Base-by-base conservation (phyloP, 2,797 vertebrate species). In the Atherinosoma microstoma region DNA sequence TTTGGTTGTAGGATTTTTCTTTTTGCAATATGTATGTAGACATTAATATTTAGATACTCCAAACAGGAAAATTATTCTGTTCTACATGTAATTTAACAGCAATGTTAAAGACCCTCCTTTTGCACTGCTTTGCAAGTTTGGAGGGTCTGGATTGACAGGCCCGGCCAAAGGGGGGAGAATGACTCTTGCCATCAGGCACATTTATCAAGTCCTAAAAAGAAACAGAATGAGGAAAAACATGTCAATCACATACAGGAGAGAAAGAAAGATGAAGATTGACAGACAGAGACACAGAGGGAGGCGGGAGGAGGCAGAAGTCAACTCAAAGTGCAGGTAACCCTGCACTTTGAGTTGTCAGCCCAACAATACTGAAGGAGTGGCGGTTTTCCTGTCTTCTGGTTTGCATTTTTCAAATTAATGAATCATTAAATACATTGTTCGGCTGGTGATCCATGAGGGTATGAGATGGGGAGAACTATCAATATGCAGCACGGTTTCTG, bases 131-230 rank as follows among this genome's bases (percentile, higher is more conserved):
- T 20, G 62, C 60, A 69, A 80, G 80, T 18, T 53, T 1, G 40
- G 49, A 79, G 75, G 6, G 11, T 45, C 75, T 60, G 66, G 64
- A 80, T 70, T 67, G 73, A 42, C 67, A 78, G 64, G 22, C 32
- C 70, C 22, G 3, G 61, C 60, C 29, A 0, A 22, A 82, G 58
- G 58, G 65, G 59, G 40, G 72, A 13, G 58, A 77, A 61, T 67
- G 42, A 70, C 82, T 66, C 73, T 75, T 82, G 88, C 86, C 76
- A 89, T 75, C 61, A 72, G 78, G 81, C 69, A 70, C 76, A 82
- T 86, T 85, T 75, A 83, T 86, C 77, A 85, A 76, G 49, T 79
- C 66, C 76, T 75, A 70, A 75, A 58, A 78, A 51, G 75, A 74
- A 85, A 84, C 35, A 35, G 72, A 80, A 73, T 27, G 38, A 67